Evolutionary conservation across 2,888 invertebrate species (phyloP), one percentile per base, ranked within the genome.

Genomic region (Cepaea hortensis): DNA sequence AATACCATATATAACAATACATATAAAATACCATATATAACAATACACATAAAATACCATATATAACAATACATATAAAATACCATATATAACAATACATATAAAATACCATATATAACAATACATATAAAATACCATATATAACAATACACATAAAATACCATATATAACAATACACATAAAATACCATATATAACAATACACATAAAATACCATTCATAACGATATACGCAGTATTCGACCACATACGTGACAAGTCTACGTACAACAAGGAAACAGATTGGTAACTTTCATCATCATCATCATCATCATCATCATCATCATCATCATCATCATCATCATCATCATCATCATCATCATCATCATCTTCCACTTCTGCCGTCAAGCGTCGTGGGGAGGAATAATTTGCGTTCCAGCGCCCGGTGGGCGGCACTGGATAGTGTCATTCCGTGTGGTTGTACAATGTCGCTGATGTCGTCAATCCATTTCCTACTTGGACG

Each of bases 301-400:
- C 61, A 55, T 79, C 79, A 15, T 79, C 50, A 13, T 79, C 48
- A 15, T 79, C 50, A 50, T 50, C 46, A 23, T 50, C 79, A 55
- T 79, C 18, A 80, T 80, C 80, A 68, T 68, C n/a, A 68, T 68
- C 18, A n/a, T 68, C 20, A 68, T 68, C 68, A 15, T n/a, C 72
- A 72, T 72, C 72, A 72, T 50, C 20, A 61, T 77, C 61, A 77
- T 61, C 20, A 77, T 50, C 55, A n/a, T 72, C 72, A 23, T 72
- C 72, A 72, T 72, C 72, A 72, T 80, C 80, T 48, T 77, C 46
- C 11, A 20, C 50, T 20, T 55, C 13, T 55, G 35, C 35, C 35
- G 1, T 35, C 35, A 35, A 35, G 35, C 35, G 35, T 35, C 35
- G 35, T 35, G 35, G 35, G 35, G 35, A 35, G 35, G 35, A 35